Evolutionary conservation across 2,888 invertebrate species (phyloP), one percentile per base, ranked within the genome.

Genomic region (Drosophila borborema): DNA sequence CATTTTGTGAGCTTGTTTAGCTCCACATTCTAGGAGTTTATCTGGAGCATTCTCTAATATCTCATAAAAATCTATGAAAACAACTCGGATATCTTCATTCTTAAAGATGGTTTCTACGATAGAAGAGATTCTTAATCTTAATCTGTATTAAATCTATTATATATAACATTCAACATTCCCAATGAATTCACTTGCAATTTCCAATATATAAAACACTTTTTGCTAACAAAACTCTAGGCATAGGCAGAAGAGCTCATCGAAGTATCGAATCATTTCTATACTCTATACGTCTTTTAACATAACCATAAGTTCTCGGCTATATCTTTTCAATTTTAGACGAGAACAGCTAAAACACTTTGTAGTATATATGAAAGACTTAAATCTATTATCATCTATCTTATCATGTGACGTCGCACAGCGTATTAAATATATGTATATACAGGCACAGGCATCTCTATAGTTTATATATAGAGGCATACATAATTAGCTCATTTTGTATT

Each of bases 401-500:
- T 65, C 67, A 66, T 55, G 34, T 66, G 67, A 66, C 66, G 54
- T 38, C 7, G 34, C 66, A 14, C 14, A 14, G 38, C 16, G 31
- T n/a, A 18, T n/a, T 3, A 18, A 38, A 49, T 18, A 48, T 4
- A 34, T 38, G 12, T 31, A 36, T 23, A 45, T 23, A 34, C 16
- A 9, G 1, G 0, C 1, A 18, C 14, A 43, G 18, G 18, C 18
- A 20, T 2, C 0, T 10, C 23, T 14, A 3, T 31, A 20, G 43
- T 18, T 23, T 43, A 59, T 46, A 46, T 28, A 58, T 43, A 20
- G 41, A 34, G 41, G 6, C 34, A 45, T 34, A 12, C 48, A 60
- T 46, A 53, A 69, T 69, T 53, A 34, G 34, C 45, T 46, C 60
- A 53, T 76, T 76, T 53, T 49, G 14, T 70, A 54, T 58, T 61